Conservation (phyloP, 2,797 vertebrate species). For the Galaxias olidus region DNA sequence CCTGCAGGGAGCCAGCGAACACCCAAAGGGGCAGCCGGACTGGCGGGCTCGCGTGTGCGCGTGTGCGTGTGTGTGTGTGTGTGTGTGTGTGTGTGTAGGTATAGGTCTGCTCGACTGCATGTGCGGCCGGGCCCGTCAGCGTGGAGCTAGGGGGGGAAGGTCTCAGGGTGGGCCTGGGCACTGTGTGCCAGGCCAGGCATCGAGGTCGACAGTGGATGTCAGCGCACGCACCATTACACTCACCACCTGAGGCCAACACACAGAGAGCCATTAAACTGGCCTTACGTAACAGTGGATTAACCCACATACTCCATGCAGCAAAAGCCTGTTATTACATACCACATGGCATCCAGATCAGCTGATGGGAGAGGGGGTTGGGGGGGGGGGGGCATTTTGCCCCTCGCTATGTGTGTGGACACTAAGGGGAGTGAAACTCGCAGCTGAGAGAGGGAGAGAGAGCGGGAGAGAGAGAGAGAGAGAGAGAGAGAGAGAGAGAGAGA, state of each 20-base stretch:
- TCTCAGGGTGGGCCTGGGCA: not conserved
- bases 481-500: not conserved
- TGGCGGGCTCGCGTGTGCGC: not conserved
- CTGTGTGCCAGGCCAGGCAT: no score
- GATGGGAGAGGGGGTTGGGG: not conserved
- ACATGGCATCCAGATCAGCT: slow-evolving; percentile 47
- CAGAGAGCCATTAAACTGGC: slow-evolving; percentile 48
- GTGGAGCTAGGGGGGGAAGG: no score
- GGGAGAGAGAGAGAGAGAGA: not conserved
- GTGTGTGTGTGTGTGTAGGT: slow-evolving; percentile 15
- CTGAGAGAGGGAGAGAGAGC: not conserved
- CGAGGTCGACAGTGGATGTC: slow-evolving; percentile 24
- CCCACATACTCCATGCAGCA: slow-evolving; percentile 53
- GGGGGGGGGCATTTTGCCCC: no score
- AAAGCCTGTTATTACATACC: slow-evolving; percentile 56
- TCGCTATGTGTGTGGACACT: no score
- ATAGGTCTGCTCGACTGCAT: not conserved
- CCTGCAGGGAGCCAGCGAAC: no score
- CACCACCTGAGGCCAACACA: slow-evolving; percentile 62
- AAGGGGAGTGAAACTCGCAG: no score
- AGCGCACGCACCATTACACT: slow-evolving; percentile 44
- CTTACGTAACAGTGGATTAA: slow-evolving; percentile 62
- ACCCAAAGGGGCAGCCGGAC: no score
- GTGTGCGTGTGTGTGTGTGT: slow-evolving; percentile 4
- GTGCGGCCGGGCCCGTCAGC: not conserved